Conservation (phyloP, 2,797 vertebrate species). For the Periparus ater region DNA sequence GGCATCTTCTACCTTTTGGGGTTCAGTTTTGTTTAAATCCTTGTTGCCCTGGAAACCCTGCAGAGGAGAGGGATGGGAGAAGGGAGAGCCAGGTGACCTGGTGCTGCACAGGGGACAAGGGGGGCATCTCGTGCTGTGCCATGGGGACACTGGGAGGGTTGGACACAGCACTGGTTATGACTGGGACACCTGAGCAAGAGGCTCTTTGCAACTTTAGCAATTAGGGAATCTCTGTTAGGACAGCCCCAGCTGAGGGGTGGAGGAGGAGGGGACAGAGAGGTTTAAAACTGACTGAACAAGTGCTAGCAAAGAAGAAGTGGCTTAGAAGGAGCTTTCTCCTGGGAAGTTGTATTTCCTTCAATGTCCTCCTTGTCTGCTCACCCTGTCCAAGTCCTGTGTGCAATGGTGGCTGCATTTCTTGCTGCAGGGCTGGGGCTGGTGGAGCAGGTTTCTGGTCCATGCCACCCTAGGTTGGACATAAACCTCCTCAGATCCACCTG, state of each 20-base stretch:
- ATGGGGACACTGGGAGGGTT: background rate
- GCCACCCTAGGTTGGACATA: background rate
- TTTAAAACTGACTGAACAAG: background rate
- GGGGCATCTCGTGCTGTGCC: background rate
- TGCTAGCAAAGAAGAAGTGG: background rate
- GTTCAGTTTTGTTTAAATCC: background rate
- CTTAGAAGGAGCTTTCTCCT: background rate
- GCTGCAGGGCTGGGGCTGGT: too few relatives aligned
- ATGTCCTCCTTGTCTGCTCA: too few relatives aligned
- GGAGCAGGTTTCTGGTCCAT: background rate
- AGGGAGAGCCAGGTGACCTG: background rate
- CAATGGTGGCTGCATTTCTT: fast-evolving
- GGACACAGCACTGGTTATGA: background rate
- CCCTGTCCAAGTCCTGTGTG: fast-evolving
- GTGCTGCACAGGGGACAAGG: background rate
- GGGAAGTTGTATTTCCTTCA: background rate
- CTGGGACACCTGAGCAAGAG: background rate
- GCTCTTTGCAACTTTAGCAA: background rate
- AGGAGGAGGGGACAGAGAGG: background rate
- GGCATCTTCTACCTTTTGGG: background rate
- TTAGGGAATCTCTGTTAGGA: background rate
- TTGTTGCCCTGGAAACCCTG: slow-evolving; percentile 58
- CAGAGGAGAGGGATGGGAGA: slow-evolving; percentile 20
- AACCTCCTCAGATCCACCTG: background rate
- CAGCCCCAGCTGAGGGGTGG: background rate